Conservation (phyloP, 2,113 vertebrate genomes). For the Tachuris rubrigastra region DNA sequence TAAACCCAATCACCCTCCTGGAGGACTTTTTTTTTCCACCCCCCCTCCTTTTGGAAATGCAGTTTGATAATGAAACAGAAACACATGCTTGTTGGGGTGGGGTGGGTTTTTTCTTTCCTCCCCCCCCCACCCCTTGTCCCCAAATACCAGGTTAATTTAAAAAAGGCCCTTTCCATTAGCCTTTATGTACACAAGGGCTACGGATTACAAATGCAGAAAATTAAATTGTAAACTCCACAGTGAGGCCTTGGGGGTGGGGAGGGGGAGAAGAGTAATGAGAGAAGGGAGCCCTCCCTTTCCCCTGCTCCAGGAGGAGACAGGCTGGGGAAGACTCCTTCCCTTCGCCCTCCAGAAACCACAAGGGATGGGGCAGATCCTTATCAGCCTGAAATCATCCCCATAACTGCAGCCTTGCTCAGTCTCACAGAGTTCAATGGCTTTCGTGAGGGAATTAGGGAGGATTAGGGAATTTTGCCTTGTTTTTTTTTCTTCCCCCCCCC, state of each 20-base stretch:
- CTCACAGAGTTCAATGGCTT: background rate
- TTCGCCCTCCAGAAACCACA: slow-evolving; percentile 14
- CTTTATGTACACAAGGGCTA: slow-evolving; percentile 63
- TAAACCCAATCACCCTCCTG: background rate
- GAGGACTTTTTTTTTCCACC: background rate
- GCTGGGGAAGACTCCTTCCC: background rate
- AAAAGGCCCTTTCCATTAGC: slow-evolving; percentile 74
- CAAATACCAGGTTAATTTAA: slow-evolving; percentile 75
- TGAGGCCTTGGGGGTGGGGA: background rate
- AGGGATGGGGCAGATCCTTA: slow-evolving; percentile 39
- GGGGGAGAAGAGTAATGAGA: slow-evolving; percentile 21
- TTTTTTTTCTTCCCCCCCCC: background rate
- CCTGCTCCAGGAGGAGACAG: background rate
- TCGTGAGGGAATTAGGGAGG: background rate
- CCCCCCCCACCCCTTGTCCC: too few relatives aligned
- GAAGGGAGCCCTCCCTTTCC: background rate
- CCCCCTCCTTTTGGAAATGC: background rate
- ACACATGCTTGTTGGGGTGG: slow-evolving; percentile 49
- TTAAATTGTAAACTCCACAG: slow-evolving; percentile 67
- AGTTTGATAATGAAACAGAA: slow-evolving; percentile 67
- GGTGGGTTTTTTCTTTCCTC: background rate
- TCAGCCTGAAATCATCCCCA: slow-evolving; percentile 12
- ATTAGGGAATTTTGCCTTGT: background rate
- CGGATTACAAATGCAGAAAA: slow-evolving; percentile 70
- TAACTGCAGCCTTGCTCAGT: background rate